Base-by-base conservation (phyloP, 2,888 invertebrate species). In the Drosophila kuntzei region DNA sequence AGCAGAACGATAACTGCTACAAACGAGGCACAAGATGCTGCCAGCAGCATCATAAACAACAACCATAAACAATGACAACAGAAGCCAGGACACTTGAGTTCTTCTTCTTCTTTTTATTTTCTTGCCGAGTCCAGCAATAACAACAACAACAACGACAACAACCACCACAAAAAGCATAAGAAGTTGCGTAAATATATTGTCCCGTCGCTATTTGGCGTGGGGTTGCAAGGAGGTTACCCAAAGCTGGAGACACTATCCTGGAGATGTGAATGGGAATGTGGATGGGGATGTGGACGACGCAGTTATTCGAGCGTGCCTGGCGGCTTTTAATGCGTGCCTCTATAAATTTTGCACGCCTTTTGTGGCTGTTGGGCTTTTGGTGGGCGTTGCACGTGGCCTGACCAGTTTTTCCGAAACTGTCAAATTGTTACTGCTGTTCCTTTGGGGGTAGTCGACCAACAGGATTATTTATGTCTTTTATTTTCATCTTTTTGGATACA, bases 141-240 rank as follows among this genome's bases (percentile, higher is more conserved):
- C 64, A 49, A 39, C 66, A 58, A 57, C 80, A 50, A 68, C 64
- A 49, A 39, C 66, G 55, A 57, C 80, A 50, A 68, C 81, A 68
- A 75, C 68, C 75, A 71, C 71, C 65, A 70, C 63, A 65, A 63
- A 12, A 54, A 81, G 88, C 79, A 79, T 86, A 84, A 84, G 89
- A 88, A 88, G 89, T 77, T 84, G 83, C 87, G 83, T 84, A 84
- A 88, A 84, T 84, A 84, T 88, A 88, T 84, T 88, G 86, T 88
- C 79, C 86, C 82, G 83, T 86, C 83, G 86, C 69, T 66, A 57
- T 72, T 69, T 51, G 70, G 44, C 37, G 50, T 62, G 51, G 55
- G 36, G 12, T 39, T 29, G 20, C 43, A n/a, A 16, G 50, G 16
- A 58, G 51, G 27, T 62, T 29, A 59, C 46, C 73, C 51, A 60